Evolutionary conservation across 1,140 invertebrate genomes (phyloP).

Genomic region (Ips typographus): DNA sequence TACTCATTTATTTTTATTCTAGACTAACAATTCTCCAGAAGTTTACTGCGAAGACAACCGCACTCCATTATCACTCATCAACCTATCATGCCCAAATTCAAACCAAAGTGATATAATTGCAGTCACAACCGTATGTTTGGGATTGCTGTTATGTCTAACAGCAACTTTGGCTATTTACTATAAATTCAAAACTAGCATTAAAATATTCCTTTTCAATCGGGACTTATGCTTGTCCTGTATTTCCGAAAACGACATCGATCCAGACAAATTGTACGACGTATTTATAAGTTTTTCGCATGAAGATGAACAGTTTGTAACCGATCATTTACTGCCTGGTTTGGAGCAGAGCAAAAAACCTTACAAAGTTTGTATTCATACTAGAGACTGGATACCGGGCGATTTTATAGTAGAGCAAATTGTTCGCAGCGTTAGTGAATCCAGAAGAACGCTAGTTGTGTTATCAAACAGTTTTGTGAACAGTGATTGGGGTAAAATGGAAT

Average conservation of each 20-base stretch:
- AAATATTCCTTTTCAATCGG: slow-evolving; percentile 71
- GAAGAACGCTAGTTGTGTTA: slow-evolving; percentile 79
- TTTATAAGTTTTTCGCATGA: slow-evolving; percentile 85
- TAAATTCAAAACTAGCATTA: slow-evolving; percentile 63
- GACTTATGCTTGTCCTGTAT: slow-evolving; percentile 65
- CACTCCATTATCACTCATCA: no score
- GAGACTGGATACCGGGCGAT: slow-evolving; percentile 78
- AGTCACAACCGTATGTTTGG: background rate
- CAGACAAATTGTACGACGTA: slow-evolving; percentile 79
- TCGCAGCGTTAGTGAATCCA: slow-evolving; percentile 73
- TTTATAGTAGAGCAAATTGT: slow-evolving; percentile 78
- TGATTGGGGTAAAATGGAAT: slow-evolving; percentile 83
- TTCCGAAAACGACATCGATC: slow-evolving; percentile 71
- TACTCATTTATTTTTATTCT: slow-evolving; percentile 14
- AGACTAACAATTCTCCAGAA: slow-evolving; percentile 10
- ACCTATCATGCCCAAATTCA: background rate
- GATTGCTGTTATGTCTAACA: slow-evolving; percentile 16
- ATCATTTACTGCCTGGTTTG: slow-evolving; percentile 67
- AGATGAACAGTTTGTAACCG: slow-evolving; percentile 74
- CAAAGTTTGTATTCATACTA: slow-evolving; percentile 75
- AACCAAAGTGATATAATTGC: background rate
- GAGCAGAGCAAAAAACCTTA: slow-evolving; percentile 60
- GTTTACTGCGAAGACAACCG: no score
- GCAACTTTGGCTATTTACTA: slow-evolving; percentile 59
- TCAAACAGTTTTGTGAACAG: slow-evolving; percentile 81